A percentile compares a stretch with the other conserved stretches of the same genome.
phyloP scores from a whole-genome alignment of 2,113 vertebrate species.

The Phoxinus phoxinus region DNA sequence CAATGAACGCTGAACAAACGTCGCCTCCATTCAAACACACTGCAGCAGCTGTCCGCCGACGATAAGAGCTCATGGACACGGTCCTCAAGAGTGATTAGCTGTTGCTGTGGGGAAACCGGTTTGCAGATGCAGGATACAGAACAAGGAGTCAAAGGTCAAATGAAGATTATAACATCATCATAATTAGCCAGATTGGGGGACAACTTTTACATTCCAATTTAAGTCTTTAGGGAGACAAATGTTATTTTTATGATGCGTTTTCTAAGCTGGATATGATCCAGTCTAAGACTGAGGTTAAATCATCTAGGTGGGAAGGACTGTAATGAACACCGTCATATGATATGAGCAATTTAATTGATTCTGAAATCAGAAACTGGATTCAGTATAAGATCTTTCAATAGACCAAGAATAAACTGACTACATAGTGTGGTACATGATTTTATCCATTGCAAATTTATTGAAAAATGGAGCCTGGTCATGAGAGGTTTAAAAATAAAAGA shows the following conservation, averaged over 20 bases:
- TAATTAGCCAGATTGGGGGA: conserved; percentile 13
- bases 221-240: background rate
- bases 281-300: conserved; percentile 50
- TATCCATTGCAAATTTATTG: no score
- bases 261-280: conserved; percentile 72
- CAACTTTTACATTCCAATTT: background rate
- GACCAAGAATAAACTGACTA: background rate
- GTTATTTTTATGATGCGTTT: conserved; percentile 54
- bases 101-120: conserved; percentile 58
- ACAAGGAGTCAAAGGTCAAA: conserved; percentile 61
- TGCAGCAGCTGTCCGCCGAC: conserved; percentile 75
- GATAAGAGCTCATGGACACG: conserved; percentile 74
- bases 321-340: background rate
- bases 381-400: background rate
- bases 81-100: conserved; percentile 62
- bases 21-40: conserved; percentile 39
- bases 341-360: background rate
- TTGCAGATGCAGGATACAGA: conserved; percentile 57
- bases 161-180: background rate
- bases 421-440: background rate
- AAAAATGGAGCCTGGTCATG: no score
- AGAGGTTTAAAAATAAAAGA: no score
- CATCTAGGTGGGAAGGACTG: conserved; percentile 16
- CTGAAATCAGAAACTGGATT: conserved; percentile 2
- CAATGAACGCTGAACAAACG: conserved; percentile 59